Base-by-base conservation (phyloP, 2,113 vertebrate species). In the Poeciliopsis prolifica region DNA sequence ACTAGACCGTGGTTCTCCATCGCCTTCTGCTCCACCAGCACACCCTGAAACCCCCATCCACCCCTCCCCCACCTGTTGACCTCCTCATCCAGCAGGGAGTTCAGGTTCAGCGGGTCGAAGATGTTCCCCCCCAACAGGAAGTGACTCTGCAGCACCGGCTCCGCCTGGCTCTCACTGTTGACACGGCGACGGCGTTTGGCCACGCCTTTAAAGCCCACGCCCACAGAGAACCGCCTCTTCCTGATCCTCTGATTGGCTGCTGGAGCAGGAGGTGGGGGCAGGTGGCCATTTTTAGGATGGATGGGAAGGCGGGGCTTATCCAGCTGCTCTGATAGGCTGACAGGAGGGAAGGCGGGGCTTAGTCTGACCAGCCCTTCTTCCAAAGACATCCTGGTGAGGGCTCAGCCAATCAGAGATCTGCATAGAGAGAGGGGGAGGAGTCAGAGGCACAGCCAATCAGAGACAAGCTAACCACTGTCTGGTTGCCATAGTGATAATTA, bases 111-210 rank as follows among this genome's bases (percentile, higher is more conserved):
- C 0, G 97, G 97, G 84, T 98, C 97, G 12, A 97, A 97, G 77
- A 98, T 98, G 87, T 98, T 98, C 22, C 97, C 97, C 0, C 97
- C 97, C 81, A 98, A 70, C 42, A 96, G 92, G 79, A 98, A 98
- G 82, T 97, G 94, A 61, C 94, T 96, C 0, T 96, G 97, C 1
- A 96, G 91, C 4, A 96, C 91, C 0, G 96, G 94, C 60, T 97
- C 96, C 0, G 87, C 79, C 68, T 91, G 92, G 80, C 95, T 93
- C 70, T 97, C 96, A 0, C 96, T 97, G 84, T 94, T 95, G 42
- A 93, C 92, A 0, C 96, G 94, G 0, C 95, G 94, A 0, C 94
- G 88, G 1, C 95, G 94, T 80, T 97, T 97, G 77, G 94, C 91
- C 1, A 93, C 93, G 14, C 96, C 95, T 80, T 95, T 97, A 77